phyloP scores from a whole-genome alignment of 2,888 invertebrate genomes.

The Lymantria dispar region DNA sequence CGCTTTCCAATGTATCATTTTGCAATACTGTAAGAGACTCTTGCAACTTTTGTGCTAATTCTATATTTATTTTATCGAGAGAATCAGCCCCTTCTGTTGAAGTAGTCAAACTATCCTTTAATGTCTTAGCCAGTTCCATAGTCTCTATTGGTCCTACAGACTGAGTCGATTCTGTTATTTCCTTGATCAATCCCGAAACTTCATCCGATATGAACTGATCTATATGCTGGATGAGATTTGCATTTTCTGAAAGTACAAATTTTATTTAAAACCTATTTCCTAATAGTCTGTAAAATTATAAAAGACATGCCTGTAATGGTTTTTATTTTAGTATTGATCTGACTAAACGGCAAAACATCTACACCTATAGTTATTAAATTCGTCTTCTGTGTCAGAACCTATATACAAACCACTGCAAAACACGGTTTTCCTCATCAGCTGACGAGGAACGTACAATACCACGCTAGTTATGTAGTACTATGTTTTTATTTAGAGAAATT shows the following conservation, averaged over 20 bases:
- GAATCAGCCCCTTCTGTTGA: neutral
- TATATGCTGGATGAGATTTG: constrained; percentile 33
- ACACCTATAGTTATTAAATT: too few relatives aligned
- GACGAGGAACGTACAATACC: too few relatives aligned
- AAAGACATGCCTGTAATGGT: too few relatives aligned
- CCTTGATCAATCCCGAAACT: constrained; percentile 27
- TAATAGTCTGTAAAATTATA: too few relatives aligned
- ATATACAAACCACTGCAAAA: too few relatives aligned
- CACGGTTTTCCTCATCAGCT: too few relatives aligned
- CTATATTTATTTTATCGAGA: constrained; percentile 9
- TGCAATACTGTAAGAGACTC: constrained; percentile 38
- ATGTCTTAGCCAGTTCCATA: neutral
- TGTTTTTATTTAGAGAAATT: too few relatives aligned
- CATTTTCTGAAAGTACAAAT: constrained; percentile 20
- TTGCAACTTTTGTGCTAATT: constrained; percentile 36
- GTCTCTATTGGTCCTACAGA: constrained; percentile 14
- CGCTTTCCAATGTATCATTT: constrained; percentile 35
- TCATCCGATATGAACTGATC: constrained; percentile 38
- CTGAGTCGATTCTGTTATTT: constrained; percentile 25
- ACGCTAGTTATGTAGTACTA: too few relatives aligned
- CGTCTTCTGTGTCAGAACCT: too few relatives aligned
- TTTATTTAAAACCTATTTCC: neutral
- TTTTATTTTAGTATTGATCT: too few relatives aligned
- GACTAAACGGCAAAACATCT: too few relatives aligned
- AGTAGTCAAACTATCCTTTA: neutral